A percentile compares a stretch with the other conserved stretches of the same genome.
phyloP scores from a whole-genome alignment of 2,113 vertebrate species.

The Quiscalus mexicanus region DNA sequence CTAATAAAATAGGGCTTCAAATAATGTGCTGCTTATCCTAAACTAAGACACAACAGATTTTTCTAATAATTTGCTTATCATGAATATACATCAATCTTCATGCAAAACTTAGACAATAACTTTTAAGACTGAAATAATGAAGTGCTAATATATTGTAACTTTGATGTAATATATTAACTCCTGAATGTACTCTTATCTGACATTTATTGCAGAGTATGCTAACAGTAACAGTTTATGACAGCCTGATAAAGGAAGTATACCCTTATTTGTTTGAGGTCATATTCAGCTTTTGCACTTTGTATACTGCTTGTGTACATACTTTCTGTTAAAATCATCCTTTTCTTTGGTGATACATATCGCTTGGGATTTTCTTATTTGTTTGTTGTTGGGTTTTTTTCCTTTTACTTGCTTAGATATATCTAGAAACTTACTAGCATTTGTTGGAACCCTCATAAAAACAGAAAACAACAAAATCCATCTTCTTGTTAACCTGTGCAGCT shows the following conservation, averaged over 20 bases:
- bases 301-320: not conserved
- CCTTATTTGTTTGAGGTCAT: not conserved
- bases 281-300: not conserved
- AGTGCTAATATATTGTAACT: not conserved
- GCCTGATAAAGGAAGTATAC: not conserved
- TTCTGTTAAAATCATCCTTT: not conserved
- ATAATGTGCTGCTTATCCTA: not conserved
- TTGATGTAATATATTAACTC: not conserved
- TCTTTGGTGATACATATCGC: not conserved
- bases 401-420: not conserved
- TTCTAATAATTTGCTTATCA: not conserved
- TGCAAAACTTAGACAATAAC: not conserved
- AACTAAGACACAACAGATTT: not conserved
- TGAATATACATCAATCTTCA: not conserved
- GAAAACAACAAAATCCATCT: not conserved
- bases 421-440: not conserved
- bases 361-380: not conserved
- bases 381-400: not conserved
- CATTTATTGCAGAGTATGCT: not conserved
- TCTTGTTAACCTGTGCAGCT: not conserved
- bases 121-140: not conserved
- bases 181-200: not conserved
- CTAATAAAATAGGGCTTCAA: not conserved
- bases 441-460: not conserved
- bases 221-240: not conserved